Evolutionary conservation across 2,113 vertebrate genomes (phyloP), one percentile per base, ranked within the genome.

Genomic region (Glaucomys volans): DNA sequence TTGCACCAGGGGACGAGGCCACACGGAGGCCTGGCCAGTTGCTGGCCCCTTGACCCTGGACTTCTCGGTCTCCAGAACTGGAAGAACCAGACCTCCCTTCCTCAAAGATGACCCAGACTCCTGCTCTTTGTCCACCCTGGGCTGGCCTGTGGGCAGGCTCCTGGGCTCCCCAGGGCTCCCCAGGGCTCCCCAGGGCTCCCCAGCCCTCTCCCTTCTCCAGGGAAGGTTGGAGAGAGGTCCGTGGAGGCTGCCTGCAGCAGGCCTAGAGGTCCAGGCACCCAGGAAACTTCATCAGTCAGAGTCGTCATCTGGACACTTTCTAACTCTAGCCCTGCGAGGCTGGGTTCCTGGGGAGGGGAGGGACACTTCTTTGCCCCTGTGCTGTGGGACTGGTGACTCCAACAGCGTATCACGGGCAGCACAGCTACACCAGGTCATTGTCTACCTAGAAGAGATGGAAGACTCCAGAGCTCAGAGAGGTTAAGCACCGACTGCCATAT

Each of bases 281-380:
- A 6, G 44, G 11, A 8, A 9, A 0, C 17, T 4, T 1, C 28
- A n/a, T 37, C n/a, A n/a, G n/a, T n/a, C n/a, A 2, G 11, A 4
- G 40, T 30, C 8, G 8, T 0, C 26, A 1, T 0, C 6, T 2
- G 24, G 47, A 18, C 8, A 1, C 16, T 20, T 44, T 47, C 10
- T 54, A 3, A 16, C 18, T 52, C 35, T 28, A 12, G 62, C 24
- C 35, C 47, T 40, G 28, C 4, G 0, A 11, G 26, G 11, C 26
- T 18, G 92, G 30, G 85, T 17, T 50, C 52, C 69, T 4, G 5
- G 75, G 80, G 12, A 10, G 11, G 16, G n/a, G 32, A 3, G 1
- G 20, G 20, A 2, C 40, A 32, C 81, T 26, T 16, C 22, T 13
- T 4, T 16, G 6, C 7, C 8, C 12, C 14, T 28, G 24, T 9